Base-by-base conservation (phyloP, 1,140 invertebrate genomes). In the Megalonaias nervosa region DNA sequence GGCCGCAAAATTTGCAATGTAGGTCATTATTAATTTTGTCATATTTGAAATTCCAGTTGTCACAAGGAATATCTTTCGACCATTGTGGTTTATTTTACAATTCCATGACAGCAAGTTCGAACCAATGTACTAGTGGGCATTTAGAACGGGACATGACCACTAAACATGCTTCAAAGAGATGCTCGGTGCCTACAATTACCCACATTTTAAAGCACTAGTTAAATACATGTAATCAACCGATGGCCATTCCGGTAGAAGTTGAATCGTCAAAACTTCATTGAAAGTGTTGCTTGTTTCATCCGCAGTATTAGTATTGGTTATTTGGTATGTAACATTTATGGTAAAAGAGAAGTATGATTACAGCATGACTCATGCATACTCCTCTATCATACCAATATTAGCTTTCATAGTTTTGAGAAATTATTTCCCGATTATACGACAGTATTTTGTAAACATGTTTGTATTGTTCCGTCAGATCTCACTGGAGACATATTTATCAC, bases 171-270 rank as follows among this genome's bases (percentile, higher is more conserved):
- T 87, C 48, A 38, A 82, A 26, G 87, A 85, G 1, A 88, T 88
- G 87, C 67, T 88, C 11, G 86, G 85, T 73, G 87, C 85, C 11
- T 88, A 87, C 70, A 88, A 87, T 67, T 87, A 86, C 67, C 84
- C 85, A 1, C 77, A 85, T 71, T 86, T 83, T 71, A 84, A 88
- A 74, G 67, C 66, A 4, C 81, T 86, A 16, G 74, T 88, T 61
- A 76, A 79, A 23, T 79, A 79, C 23, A 19, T 86, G 16, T 83
- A 86, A 16, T 57, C 55, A 23, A 21, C 23, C 1, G n/a, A 71
- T 16, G 76, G 74, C 17, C 0, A 13, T 1, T 14, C 21, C 3
- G 71, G 31, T 38, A 38, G 38, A 38, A 5, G 9, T 38, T 9
- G 2, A 38, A 38, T 3, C 4, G 4, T 6, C 58, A 81, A 79